Evolutionary conservation across 35 echinoderm and acorn worm species (phyloP), one percentile per base, ranked within the genome.

Genomic region (Apostichopus californicus): DNA sequence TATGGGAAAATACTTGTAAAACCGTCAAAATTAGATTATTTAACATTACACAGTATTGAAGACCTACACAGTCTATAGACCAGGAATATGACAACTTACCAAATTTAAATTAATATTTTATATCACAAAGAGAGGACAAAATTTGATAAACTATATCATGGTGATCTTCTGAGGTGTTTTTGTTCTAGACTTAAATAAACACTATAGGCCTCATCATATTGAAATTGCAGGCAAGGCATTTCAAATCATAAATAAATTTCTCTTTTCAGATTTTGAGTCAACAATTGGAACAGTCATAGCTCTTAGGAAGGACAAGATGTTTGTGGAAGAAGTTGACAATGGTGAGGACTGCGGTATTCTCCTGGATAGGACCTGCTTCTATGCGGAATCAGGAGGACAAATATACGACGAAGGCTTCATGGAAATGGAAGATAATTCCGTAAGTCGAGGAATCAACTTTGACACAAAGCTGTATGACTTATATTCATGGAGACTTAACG

Each of bases 351-450:
- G 95, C 20, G 97, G 95, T 23, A 79, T 99, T 10, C 93, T 99
- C 3, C 88, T 99, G 4, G 94, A 96, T 54, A 92, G 86, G 87
- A 97, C 96, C 34, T 94, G 93, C 73, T 98, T 96, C 68, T 95
- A 99, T n/a, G 97, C 97, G 0, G 97, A 99, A 92, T 77, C 95
- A 25, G 97, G 97, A 54, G 95, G 97, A 11, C 95, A 96, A 89
- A 95, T 95, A 15, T 99, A 91, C 55, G 97, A 99, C 73, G 97
- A 96, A 68, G 97, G 97, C 1, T 96, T 99, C 84, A 96, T 99
- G 97, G 97, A 96, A 78, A 99, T 94, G 60, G 97, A 93, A 93
- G 95, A 86, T 34, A 94, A 95, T 64, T 23, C 71, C 14, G 97
- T 99, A 92, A 99, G 95, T 90, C 0, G 9, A 20, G 17, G 34